Evolutionary conservation across 2,113 vertebrate species (phyloP).

Genomic region (Corvus moneduloides): DNA sequence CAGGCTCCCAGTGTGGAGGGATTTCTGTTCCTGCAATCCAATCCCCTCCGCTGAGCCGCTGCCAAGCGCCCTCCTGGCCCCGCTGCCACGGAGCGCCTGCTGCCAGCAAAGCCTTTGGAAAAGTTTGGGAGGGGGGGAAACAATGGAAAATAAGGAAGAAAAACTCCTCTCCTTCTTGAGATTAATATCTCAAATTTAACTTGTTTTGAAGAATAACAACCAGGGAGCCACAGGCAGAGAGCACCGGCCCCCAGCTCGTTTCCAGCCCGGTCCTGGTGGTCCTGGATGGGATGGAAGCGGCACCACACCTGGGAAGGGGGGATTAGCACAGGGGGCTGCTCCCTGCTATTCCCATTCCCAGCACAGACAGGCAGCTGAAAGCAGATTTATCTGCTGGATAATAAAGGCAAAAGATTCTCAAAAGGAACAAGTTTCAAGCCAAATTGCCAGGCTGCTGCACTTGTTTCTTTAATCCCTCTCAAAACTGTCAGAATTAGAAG

Average conservation of each 20-base stretch:
- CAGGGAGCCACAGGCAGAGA: neutral
- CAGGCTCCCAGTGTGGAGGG: neutral
- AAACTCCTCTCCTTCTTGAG: neutral
- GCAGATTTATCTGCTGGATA: constrained; percentile 35
- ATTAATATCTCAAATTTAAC: neutral
- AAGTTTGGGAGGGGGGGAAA: neutral
- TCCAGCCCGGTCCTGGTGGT: neutral
- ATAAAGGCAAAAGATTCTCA: constrained; percentile 6
- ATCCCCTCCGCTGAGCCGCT: neutral
- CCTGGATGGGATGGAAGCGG: neutral
- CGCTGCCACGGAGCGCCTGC: neutral
- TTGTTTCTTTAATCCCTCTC: constrained; percentile 14
- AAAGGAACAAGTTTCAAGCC: neutral
- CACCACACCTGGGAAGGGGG: neutral
- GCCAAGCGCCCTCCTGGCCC: neutral
- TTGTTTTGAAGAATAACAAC: neutral
- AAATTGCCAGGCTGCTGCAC: neutral
- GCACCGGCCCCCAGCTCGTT: neutral
- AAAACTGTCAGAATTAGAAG: neutral
- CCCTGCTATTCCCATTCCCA: neutral
- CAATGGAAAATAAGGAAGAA: accelerated
- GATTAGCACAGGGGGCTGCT: neutral
- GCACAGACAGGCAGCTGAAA: neutral
- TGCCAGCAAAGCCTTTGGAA: neutral
- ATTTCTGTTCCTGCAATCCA: constrained; percentile 5